Base-by-base conservation (phyloP, 2,888 invertebrate species). In the Lissocephala sabroskyi region DNA sequence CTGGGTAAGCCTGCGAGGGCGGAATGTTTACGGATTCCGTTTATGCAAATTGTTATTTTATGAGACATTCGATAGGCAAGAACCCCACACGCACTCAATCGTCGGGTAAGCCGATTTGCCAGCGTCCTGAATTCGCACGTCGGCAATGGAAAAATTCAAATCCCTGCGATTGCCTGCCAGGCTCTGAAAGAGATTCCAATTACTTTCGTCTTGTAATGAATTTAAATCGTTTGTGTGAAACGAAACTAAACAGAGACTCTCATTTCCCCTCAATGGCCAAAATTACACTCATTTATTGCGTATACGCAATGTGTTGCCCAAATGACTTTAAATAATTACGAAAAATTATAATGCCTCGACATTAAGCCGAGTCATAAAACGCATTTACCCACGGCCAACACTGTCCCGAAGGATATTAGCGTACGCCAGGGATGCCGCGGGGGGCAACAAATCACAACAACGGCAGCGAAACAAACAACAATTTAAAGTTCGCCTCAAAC, bases 271-370 rank as follows among this genome's bases (percentile, higher is more conserved):
- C n/a, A n/a, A n/a, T n/a, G n/a, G n/a, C n/a, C n/a, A n/a, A n/a
- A n/a, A n/a, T n/a, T n/a, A n/a, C n/a, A n/a, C n/a, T n/a, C n/a
- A n/a, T n/a, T n/a, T n/a, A n/a, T n/a, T 28, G 26, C 43, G 11
- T 14, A n/a, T 29, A 14, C 49, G 41, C 43, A 9, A 19, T 16
- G 19, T 44, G 41, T 48, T 40, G 2, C 37, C 19, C n/a, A n/a
- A n/a, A n/a, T n/a, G n/a, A n/a, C 44, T 28, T 30, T 57, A 54
- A 59, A 59, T 59, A 54, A 58, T 59, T 59, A 59, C 49, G 49
- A n/a, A n/a, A n/a, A n/a, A n/a, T n/a, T n/a, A 49, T 23, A 7
- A 13, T 44, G 39, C 37, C 49, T n/a, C 45, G 50, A 49, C 60
- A 49, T 46, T 43, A 53, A 54, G 42, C 46, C 5, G 26, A 39